Percentiles rank a stretch among this genome's conserved stretches.
Evolutionary conservation across 2,797 vertebrate species (phyloP).

Genomic region (Cynodonichthys magdalenae): DNA sequence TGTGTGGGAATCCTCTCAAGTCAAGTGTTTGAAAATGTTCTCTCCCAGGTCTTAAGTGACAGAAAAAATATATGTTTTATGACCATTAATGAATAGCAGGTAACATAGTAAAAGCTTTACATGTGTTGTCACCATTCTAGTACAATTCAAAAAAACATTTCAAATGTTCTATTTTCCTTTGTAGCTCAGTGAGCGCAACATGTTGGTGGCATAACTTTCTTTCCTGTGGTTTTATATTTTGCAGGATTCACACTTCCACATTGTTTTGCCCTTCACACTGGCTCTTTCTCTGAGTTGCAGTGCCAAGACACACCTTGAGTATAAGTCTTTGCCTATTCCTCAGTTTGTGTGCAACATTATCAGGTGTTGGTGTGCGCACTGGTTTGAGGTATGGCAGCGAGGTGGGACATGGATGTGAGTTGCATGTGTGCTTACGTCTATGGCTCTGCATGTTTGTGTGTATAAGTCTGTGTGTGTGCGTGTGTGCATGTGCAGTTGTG

Average conservation of each 20-base stretch:
- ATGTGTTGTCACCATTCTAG: neutral
- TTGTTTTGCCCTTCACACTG: slow-evolving; percentile 56
- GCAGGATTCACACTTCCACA: slow-evolving; percentile 42
- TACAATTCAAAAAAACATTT: slow-evolving; percentile 8
- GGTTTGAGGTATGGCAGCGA: slow-evolving; percentile 4
- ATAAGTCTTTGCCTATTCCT: slow-evolving; percentile 7
- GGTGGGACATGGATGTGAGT: neutral
- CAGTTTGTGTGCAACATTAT: neutral
- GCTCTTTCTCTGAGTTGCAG: slow-evolving; percentile 6
- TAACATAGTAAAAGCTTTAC: slow-evolving; percentile 1
- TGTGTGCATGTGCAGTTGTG: slow-evolving; percentile 9
- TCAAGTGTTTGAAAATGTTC: neutral
- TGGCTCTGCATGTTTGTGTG: neutral
- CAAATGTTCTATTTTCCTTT: neutral
- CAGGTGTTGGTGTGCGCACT: neutral
- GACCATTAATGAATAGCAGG: neutral
- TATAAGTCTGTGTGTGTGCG: neutral
- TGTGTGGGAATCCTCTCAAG: neutral
- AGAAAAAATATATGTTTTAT: neutral
- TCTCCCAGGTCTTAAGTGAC: neutral
- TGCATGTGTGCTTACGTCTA: neutral
- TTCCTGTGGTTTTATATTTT: slow-evolving; percentile 36
- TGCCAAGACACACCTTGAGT: neutral
- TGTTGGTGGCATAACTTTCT: slow-evolving; percentile 9
- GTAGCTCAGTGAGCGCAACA: neutral